A percentile compares a stretch with the other conserved stretches of the same genome.
These are phyloP conservation scores for Bradynema listronoti DNA, from an alignment of 1,140 invertebrate species.

Conservation along the genomic window DNA sequence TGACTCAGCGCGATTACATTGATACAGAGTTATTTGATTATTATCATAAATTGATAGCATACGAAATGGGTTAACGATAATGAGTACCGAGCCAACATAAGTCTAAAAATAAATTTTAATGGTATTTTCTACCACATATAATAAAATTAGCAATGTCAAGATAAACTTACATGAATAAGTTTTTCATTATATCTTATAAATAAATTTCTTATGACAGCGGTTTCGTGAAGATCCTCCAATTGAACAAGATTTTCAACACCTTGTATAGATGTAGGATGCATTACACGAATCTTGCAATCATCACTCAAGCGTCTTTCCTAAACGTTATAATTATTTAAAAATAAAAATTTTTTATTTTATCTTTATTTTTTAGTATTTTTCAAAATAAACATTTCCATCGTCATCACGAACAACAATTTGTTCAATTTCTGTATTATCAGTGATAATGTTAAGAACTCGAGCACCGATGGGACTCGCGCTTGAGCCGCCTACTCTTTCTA, in stretches of 20 bases:
- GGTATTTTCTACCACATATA: conserved; percentile 4
- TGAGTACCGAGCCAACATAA: conserved; percentile 93
- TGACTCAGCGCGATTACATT: conserved; percentile 92
- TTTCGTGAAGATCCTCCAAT: conserved; percentile 93
- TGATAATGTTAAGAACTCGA: conserved; percentile 1
- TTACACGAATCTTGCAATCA: background rate
- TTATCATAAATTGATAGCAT: conserved; percentile 93
- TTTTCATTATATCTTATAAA: conserved; percentile 96
- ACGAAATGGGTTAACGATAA: conserved; percentile 97
- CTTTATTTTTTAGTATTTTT: too few species aligned
- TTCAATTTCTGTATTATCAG: too few species aligned
- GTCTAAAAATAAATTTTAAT: conserved; percentile 68
- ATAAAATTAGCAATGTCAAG: too few species aligned
- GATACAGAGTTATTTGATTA: conserved; percentile 91
- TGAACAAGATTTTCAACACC: conserved; percentile 99
- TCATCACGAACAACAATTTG: background rate
- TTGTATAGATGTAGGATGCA: conserved; percentile 90
- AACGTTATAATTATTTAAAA: background rate
- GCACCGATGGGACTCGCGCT: background rate
- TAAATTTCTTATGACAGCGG: conserved; percentile 90
- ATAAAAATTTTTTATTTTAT: background rate
- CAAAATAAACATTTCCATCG: conserved; percentile 10
- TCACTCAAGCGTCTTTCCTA: conserved; percentile 5
- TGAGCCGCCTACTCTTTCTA: background rate
- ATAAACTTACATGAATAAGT: conserved; percentile 81